Conservation (phyloP, 2,797 vertebrate species). For the Phalanger gymnotis region DNA sequence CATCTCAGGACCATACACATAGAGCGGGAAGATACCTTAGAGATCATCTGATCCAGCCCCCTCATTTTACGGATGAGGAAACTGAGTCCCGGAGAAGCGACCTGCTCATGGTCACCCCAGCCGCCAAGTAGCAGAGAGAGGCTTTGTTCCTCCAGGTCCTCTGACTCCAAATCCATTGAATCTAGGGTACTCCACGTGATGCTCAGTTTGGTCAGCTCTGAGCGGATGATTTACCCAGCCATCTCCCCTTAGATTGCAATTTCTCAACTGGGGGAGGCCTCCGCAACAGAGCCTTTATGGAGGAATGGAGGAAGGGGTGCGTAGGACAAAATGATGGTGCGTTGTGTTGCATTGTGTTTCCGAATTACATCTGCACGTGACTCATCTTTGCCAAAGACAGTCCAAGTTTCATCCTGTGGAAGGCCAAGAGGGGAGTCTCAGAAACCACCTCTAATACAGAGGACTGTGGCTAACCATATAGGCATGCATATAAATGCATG, state of each 20-base stretch:
- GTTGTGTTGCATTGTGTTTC: not conserved
- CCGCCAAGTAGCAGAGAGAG: not conserved
- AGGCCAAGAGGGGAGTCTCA: not conserved
- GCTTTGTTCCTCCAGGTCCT: not conserved
- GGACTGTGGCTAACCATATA: not conserved
- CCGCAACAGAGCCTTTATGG: not conserved
- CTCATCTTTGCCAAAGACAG: not conserved
- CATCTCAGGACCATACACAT: not conserved
- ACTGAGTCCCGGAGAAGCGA: not conserved
- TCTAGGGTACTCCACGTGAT: rapidly evolving
- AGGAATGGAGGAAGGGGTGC: not conserved
- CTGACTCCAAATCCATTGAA: not conserved
- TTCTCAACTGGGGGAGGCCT: not conserved
- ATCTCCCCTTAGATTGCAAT: not conserved
- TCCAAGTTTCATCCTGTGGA: not conserved
- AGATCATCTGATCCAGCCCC: not conserved
- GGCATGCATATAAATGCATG: not conserved
- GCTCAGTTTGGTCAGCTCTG: not conserved
- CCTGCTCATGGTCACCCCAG: not conserved
- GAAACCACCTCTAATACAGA: not conserved
- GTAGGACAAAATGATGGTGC: not conserved
- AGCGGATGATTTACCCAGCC: not conserved
- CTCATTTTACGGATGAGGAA: not conserved
- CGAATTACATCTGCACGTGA: not conserved
- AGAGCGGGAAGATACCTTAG: not conserved